Conservation (phyloP, 1,140 invertebrate species). For the Cotesia chilonis region DNA sequence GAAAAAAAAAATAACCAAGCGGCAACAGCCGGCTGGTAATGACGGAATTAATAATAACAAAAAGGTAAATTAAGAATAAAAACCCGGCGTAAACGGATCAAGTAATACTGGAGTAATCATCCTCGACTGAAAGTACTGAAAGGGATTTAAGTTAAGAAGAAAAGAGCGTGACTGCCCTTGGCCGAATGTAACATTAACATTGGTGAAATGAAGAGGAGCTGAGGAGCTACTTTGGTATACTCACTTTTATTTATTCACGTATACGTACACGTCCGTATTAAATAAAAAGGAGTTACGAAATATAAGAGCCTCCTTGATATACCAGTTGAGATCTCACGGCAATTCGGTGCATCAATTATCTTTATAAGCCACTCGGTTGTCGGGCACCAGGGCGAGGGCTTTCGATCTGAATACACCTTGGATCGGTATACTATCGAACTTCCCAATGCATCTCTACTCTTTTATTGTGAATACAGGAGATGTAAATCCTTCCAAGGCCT, state of each 20-base stretch:
- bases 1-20: neutral
- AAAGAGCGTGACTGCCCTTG: constrained; percentile 43
- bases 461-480: neutral
- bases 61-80: constrained; percentile 11
- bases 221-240: constrained; percentile 30
- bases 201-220: neutral
- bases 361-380: constrained; percentile 27
- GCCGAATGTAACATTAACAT: constrained; percentile 15
- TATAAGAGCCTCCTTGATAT: constrained; percentile 14
- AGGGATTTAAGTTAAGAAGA: constrained; percentile 18
- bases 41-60: constrained; percentile 22
- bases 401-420: constrained; percentile 7
- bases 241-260: neutral
- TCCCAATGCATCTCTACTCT: no score
- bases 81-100: neutral
- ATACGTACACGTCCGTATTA: neutral
- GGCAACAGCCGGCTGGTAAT: neutral
- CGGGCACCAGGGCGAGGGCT: constrained; percentile 2
- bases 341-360: constrained; percentile 44
- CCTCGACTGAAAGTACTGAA: constrained; percentile 4
- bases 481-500: neutral
- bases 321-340: constrained; percentile 9
- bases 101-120: constrained; percentile 26
- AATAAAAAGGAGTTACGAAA: constrained; percentile 31
- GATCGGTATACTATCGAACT: no score